Conservation (phyloP, 2,797 vertebrate species). For the Nyctalus aviator region DNA sequence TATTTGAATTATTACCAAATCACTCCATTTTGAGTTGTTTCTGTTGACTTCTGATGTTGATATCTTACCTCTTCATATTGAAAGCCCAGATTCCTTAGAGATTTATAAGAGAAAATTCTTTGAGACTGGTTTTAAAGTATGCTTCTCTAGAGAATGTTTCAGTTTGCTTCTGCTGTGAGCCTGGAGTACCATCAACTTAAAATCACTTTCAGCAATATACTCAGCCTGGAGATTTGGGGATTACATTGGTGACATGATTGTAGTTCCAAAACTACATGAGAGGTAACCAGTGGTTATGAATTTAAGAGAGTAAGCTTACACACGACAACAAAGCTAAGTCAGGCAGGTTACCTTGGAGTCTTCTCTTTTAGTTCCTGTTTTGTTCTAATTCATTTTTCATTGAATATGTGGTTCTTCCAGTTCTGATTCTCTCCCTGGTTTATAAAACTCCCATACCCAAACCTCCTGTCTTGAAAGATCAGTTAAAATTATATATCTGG, state of each 20-base stretch:
- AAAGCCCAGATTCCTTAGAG: neutral
- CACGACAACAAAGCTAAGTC: neutral
- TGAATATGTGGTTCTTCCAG: neutral
- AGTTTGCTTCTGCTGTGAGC: neutral
- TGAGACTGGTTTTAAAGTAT: neutral
- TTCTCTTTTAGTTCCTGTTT: neutral
- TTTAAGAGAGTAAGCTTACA: neutral
- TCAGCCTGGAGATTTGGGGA: neutral
- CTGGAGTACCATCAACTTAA: neutral
- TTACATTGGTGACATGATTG: neutral
- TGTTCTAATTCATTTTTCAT: slow-evolving; percentile 18
- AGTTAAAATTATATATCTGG: slow-evolving; percentile 31
- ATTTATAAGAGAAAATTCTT: neutral
- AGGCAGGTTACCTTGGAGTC: neutral
- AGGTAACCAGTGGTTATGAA: neutral
- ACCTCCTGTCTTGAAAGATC: neutral
- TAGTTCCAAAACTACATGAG: neutral
- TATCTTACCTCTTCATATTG: neutral
- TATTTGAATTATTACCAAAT: neutral
- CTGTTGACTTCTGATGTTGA: neutral
- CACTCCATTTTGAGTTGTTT: neutral
- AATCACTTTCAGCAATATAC: neutral
- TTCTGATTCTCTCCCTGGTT: neutral
- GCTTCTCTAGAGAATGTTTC: neutral
- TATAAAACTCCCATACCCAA: neutral